phyloP scores from a whole-genome alignment of 2,888 invertebrate genomes.

The Eristalis arbustorum region DNA sequence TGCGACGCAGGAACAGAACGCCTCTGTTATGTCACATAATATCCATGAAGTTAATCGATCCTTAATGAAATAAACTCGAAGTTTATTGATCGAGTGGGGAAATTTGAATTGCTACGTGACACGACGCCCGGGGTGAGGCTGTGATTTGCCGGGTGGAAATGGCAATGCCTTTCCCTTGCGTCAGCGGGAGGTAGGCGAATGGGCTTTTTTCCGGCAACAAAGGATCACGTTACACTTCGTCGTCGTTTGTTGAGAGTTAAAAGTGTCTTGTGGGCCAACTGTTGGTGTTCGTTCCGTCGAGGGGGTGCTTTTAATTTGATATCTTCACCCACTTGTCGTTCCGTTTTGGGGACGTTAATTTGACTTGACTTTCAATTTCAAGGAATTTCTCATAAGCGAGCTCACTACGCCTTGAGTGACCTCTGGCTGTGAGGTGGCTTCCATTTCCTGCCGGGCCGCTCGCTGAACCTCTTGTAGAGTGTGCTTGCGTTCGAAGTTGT shows the following conservation, averaged over 20 bases:
- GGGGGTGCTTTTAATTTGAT: neutral
- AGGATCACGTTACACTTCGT: neutral
- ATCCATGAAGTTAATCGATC: constrained; percentile 32
- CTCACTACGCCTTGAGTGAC: neutral
- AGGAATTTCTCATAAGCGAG: neutral
- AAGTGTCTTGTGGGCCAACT: neutral
- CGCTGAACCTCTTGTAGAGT: too few species aligned
- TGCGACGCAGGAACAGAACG: neutral
- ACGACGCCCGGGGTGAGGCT: neutral
- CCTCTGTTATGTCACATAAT: constrained; percentile 21
- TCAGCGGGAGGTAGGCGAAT: neutral
- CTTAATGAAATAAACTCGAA: constrained; percentile 22
- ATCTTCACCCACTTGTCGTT: neutral
- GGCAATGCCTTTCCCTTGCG: neutral
- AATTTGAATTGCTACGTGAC: neutral
- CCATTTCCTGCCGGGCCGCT: too few species aligned
- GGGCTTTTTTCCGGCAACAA: neutral
- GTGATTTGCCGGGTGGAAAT: constrained; percentile 14
- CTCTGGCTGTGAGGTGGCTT: neutral
- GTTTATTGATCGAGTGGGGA: constrained; percentile 12
- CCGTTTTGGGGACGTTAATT: neutral
- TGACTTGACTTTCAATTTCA: neutral
- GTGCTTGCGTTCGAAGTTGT: too few species aligned
- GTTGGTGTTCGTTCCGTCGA: neutral
- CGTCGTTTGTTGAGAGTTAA: neutral